Conservation (phyloP, 2,797 vertebrate genomes). For the Mormyrus proboscirostris region DNA sequence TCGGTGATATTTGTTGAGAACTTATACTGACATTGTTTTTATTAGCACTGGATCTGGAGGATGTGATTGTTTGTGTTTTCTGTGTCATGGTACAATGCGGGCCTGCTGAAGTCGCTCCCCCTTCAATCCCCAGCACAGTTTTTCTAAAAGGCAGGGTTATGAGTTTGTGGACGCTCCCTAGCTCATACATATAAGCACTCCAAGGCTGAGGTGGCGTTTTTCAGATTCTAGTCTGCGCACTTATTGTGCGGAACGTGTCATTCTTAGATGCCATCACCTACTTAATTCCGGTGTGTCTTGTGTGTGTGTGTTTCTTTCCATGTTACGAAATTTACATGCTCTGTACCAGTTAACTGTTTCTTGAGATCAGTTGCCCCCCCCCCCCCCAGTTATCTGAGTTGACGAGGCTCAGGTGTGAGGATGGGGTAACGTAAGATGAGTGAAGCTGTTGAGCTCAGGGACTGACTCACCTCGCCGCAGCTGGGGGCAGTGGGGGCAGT, state of each 20-base stretch:
- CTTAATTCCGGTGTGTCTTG: background rate
- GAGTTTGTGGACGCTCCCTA: background rate
- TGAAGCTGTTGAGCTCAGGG: background rate
- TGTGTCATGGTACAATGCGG: background rate
- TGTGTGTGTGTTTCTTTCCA: background rate
- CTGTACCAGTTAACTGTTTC: background rate
- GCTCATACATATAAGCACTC: background rate
- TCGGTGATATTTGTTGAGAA: background rate
- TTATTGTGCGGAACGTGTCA: background rate
- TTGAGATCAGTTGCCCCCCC: background rate
- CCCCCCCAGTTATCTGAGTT: background rate
- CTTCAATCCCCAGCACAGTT: background rate
- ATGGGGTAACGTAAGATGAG: background rate
- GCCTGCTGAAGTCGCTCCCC: background rate
- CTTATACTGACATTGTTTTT: background rate
- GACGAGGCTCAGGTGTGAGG: background rate
- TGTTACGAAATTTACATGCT: background rate
- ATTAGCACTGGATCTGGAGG: background rate
- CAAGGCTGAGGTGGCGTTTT: background rate
- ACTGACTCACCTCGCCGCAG: background rate
- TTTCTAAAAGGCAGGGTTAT: background rate
- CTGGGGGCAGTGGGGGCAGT: background rate
- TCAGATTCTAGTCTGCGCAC: background rate
- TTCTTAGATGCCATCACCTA: background rate
- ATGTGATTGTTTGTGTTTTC: background rate